These are phyloP conservation scores for Leptinotarsa haldemani DNA, from an alignment of 2,888 invertebrate species.

Conservation along the genomic window DNA sequence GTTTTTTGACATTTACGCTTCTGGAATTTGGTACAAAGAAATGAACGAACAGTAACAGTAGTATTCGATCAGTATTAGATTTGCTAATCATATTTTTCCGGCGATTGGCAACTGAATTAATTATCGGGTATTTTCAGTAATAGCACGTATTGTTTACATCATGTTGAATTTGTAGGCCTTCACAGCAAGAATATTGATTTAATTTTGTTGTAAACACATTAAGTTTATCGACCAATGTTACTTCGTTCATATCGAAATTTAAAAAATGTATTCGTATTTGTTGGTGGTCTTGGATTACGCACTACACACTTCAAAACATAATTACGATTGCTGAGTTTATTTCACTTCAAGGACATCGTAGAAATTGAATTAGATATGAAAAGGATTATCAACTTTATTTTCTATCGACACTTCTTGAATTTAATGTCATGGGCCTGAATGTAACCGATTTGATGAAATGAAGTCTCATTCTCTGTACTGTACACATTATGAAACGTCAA, in stretches of 20 bases:
- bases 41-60: background rate
- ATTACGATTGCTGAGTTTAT: background rate
- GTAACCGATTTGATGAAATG: too few species aligned
- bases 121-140: slow-evolving; percentile 9
- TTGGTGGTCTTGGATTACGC: background rate
- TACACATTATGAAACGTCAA: too few species aligned
- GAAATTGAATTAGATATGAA: background rate
- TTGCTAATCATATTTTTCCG: background rate
- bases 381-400: background rate
- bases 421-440: too few species aligned
- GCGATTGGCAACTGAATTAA: slow-evolving; percentile 8
- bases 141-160: slow-evolving; percentile 10
- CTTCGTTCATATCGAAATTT: background rate
- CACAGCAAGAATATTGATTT: slow-evolving; percentile 5
- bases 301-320: background rate
- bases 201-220: background rate
- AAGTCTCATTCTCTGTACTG: too few species aligned
- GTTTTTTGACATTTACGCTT: too few species aligned
- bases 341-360: background rate
- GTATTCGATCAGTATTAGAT: background rate
- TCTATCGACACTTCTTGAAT: background rate
- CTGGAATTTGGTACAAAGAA: too few species aligned
- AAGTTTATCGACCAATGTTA: slow-evolving; percentile 7
- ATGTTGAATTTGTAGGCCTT: slow-evolving; percentile 11
- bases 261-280: background rate